phyloP scores from a whole-genome alignment of 2,888 invertebrate species.

The Mallateleia sp. region DNA sequence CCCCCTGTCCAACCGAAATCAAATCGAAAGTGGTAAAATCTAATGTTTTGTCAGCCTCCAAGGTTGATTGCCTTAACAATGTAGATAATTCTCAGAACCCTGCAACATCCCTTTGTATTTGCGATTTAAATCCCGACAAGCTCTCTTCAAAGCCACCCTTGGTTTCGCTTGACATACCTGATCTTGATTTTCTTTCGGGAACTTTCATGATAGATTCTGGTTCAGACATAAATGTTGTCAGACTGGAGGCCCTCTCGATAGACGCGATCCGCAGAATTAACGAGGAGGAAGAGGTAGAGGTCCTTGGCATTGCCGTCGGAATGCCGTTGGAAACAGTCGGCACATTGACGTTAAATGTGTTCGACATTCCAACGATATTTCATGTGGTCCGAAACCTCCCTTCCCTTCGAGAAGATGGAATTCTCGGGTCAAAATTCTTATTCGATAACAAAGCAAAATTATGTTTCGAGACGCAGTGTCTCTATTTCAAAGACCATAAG shows the following conservation, averaged over 20 bases:
- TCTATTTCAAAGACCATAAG: background rate
- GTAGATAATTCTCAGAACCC: background rate
- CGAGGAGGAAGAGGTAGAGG: background rate
- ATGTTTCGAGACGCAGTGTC: background rate
- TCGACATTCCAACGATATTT: background rate
- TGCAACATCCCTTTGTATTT: too few species aligned
- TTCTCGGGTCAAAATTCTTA: background rate
- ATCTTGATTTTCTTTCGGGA: background rate
- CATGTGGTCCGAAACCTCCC: background rate
- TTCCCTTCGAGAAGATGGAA: background rate
- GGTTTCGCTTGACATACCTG: too few species aligned
- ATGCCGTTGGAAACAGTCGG: background rate
- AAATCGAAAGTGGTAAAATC: too few species aligned
- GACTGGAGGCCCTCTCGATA: background rate
- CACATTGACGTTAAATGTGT: background rate
- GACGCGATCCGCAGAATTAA: background rate
- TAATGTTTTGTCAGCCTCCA: too few species aligned
- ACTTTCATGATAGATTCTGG: conserved; percentile 1
- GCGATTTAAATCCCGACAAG: too few species aligned
- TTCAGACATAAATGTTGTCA: background rate
- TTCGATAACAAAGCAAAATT: background rate
- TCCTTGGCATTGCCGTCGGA: background rate
- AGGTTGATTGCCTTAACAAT: too few species aligned
- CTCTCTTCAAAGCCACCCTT: too few species aligned
- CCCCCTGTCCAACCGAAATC: too few species aligned